These are phyloP conservation scores for Hirtodrosophila histrioides DNA, from an alignment of 2,888 invertebrate genomes.

Conservation along the genomic window DNA sequence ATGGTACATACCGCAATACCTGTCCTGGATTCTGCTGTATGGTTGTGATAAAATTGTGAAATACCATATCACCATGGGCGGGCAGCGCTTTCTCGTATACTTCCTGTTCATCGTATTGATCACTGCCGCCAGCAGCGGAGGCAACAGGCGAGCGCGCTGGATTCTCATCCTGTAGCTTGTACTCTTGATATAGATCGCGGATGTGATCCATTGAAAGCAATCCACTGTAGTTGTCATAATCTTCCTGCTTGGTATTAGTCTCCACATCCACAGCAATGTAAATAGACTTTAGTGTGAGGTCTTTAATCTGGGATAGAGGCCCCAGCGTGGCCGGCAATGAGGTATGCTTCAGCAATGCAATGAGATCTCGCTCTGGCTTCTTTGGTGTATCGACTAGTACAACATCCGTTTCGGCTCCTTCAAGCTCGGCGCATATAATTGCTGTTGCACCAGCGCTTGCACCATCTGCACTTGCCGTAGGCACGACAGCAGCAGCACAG, in stretches of 20 bases:
- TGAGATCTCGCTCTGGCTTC: slow-evolving; percentile 88
- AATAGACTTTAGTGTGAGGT: slow-evolving; percentile 85
- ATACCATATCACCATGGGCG: slow-evolving; percentile 92
- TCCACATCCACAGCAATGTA: slow-evolving; percentile 88
- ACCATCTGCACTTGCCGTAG: slow-evolving; percentile 60
- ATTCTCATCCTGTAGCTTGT: slow-evolving; percentile 85
- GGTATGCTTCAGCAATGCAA: slow-evolving; percentile 88
- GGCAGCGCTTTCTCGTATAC: slow-evolving; percentile 92
- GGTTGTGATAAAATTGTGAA: slow-evolving; percentile 91
- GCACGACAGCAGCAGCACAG: slow-evolving; percentile 78
- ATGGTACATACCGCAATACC: slow-evolving; percentile 88
- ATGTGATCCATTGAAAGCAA: slow-evolving; percentile 86
- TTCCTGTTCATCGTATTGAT: slow-evolving; percentile 85
- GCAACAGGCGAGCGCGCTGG: slow-evolving; percentile 74
- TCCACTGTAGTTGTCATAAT: slow-evolving; percentile 81
- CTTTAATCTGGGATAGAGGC: slow-evolving; percentile 80
- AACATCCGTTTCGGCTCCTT: slow-evolving; percentile 91
- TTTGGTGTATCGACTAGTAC: slow-evolving; percentile 91
- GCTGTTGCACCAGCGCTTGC: slow-evolving; percentile 82
- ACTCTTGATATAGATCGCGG: slow-evolving; percentile 87
- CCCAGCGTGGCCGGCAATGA: slow-evolving; percentile 76
- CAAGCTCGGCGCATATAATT: slow-evolving; percentile 91
- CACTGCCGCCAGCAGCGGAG: slow-evolving; percentile 48
- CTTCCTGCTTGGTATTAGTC: slow-evolving; percentile 70
- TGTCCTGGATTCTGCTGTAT: slow-evolving; percentile 92